phyloP scores from a whole-genome alignment of 2,797 vertebrate genomes.

The Cyclopterus lumpus region DNA sequence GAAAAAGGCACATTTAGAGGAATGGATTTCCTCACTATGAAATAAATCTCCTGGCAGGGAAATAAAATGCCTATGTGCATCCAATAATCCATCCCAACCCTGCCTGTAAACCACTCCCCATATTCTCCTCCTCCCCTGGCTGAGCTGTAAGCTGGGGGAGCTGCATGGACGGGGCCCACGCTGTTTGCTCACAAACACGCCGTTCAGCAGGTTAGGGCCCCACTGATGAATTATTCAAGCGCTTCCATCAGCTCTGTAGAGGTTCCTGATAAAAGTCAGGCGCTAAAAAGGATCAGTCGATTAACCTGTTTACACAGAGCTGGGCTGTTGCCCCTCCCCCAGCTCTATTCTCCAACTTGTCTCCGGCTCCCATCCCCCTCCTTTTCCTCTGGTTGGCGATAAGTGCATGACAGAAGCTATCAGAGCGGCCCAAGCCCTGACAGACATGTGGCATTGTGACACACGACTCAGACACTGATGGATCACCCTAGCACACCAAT shows the following conservation, averaged over 20 bases:
- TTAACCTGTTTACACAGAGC: conserved; percentile 94
- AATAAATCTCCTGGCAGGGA: conserved; percentile 82
- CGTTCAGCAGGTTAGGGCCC: conserved; percentile 88
- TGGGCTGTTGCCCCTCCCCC: conserved; percentile 75
- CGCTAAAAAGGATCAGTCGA: conserved; percentile 94
- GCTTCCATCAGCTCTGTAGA: conserved; percentile 89
- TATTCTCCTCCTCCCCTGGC: conserved; percentile 55
- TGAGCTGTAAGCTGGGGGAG: conserved; percentile 58
- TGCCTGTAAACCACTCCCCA: conserved; percentile 79
- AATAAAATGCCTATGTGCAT: conserved; percentile 82
- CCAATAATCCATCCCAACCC: conserved; percentile 81
- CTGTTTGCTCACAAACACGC: conserved; percentile 85
- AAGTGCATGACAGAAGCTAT: conserved; percentile 87
- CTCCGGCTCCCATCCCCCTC: conserved; percentile 52
- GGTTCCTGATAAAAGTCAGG: conserved; percentile 93
- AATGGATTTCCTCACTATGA: conserved; percentile 77
- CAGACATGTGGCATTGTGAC: conserved; percentile 80
- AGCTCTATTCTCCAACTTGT: conserved; percentile 49
- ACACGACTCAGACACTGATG: conserved; percentile 79
- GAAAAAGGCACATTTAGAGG: conserved; percentile 74
- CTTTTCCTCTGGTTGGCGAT: conserved; percentile 74
- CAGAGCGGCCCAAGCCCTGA: conserved; percentile 77
- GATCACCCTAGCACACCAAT: conserved; percentile 71
- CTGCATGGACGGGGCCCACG: conserved; percentile 64
- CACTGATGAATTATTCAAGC: conserved; percentile 93